Base-by-base conservation (phyloP, 2,797 vertebrate genomes). In the Calcarius lapponicus region DNA sequence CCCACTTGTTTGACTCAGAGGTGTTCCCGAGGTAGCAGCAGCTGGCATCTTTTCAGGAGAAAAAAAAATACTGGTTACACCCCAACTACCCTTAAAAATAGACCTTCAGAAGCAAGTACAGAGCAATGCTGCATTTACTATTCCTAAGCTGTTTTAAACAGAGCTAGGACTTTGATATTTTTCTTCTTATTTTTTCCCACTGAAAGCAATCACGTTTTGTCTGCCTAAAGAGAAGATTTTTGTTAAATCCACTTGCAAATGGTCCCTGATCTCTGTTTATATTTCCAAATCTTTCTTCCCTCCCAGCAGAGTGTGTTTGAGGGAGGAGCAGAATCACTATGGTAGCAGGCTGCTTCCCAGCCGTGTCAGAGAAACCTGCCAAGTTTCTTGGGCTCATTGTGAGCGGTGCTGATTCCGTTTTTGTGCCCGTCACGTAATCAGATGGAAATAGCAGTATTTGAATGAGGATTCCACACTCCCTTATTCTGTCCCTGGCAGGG, bases 321-420 rank as follows among this genome's bases (percentile, higher is more conserved):
- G 45, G 90, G 73, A 94, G 80, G 80, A 92, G 72, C 62, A 87
- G 72, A 88, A 90, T 94, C 88, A 28, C 88, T 91, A 64, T 80
- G 80, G 91, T 71, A 95, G 95, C 80, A 65, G 73, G 88, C 89
- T 94, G 80, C 75, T 95, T 95, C 61, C 90, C 88, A 94, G 84
- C 64, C 13, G 0, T 22, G 61, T 92, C 45, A 74, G 56, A 94
- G 81, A 86, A 90, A 89, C 60, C 79, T 96, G 93, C 66, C 88
- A 94, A 94, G 50, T 86, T 84, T 81, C 19, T 9, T 73, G 58
- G 38, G 54, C 42, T 96, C 95, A 91, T 78, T 90, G 82, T 95
- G 71, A 34, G 40, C 2, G 7, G 32, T 56, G 47, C 64, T 43
- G 48, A 69, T 89, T 84, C 7, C 38, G 54, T 76, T 93, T 83